Conservation (phyloP, 2,888 invertebrate genomes). For the Drosophila recens region DNA sequence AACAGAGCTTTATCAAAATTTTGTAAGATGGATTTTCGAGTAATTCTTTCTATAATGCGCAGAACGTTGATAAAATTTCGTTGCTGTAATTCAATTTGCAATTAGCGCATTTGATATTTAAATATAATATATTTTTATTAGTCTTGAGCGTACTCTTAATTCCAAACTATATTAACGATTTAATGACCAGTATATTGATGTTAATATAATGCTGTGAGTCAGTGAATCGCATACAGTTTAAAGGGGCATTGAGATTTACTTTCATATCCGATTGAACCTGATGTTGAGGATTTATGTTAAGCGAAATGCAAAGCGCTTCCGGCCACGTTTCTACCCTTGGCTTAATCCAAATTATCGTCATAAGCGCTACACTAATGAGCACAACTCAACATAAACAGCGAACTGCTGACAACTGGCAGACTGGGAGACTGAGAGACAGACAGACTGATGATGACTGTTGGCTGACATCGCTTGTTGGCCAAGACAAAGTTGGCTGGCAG, state of each 20-base stretch:
- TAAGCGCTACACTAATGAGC: constrained; percentile 72
- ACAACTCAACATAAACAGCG: constrained; percentile 56
- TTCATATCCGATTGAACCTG: constrained; percentile 10
- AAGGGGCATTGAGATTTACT: constrained; percentile 17
- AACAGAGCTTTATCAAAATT: background rate
- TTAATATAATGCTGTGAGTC: constrained; percentile 1
- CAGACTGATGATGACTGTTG: constrained; percentile 4
- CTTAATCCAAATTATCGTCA: constrained; percentile 71
- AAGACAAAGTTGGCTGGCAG: constrained; percentile 49
- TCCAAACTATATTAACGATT: background rate
- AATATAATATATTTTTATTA: background rate
- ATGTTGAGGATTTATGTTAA: constrained; percentile 23
- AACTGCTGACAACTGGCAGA: constrained; percentile 39
- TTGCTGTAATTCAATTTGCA: background rate
- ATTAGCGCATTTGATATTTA: background rate
- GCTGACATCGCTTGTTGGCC: constrained; percentile 38
- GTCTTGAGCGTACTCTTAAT: background rate
- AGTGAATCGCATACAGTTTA: constrained; percentile 4
- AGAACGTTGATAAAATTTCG: background rate
- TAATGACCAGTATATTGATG: background rate
- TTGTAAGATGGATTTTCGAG: background rate
- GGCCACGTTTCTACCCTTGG: constrained; percentile 24
- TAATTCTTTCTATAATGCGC: background rate
- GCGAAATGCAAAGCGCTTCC: constrained; percentile 31
- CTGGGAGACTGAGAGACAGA: constrained; percentile 8